Conservation (phyloP, 2,797 vertebrate species). For the Pelochelys cantorii region DNA sequence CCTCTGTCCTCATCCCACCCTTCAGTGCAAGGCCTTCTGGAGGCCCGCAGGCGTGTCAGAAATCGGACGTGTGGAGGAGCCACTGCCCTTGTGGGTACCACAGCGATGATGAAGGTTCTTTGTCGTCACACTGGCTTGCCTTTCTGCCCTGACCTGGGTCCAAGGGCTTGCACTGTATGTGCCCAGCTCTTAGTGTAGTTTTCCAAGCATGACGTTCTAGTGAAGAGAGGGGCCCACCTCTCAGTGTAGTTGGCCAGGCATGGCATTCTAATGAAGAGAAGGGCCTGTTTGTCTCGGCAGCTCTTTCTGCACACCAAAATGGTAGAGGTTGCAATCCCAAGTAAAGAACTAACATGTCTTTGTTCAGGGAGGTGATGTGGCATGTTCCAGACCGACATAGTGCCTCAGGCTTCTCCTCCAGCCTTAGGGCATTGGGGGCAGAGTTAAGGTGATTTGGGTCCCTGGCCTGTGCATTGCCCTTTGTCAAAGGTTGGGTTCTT, state of each 20-base stretch:
- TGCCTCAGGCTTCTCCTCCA: background rate
- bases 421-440: background rate
- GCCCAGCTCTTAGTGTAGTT: background rate
- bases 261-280: background rate
- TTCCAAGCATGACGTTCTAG: background rate
- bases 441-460: background rate
- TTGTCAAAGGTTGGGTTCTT: background rate
- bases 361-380: background rate
- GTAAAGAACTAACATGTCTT: background rate
- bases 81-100: background rate
- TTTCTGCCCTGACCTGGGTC: background rate
- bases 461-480: background rate
- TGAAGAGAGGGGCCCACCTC: background rate
- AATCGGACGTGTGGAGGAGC: background rate
- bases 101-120: background rate
- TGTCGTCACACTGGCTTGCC: background rate
- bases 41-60: background rate
- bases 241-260: background rate
- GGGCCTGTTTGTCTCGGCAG: background rate
- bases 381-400: background rate
- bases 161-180: background rate
- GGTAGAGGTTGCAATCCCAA: background rate
- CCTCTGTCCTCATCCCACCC: background rate
- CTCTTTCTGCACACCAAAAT: background rate
- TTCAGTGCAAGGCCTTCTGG: background rate